A percentile compares a stretch with the other conserved stretches of the same genome.
These are phyloP conservation scores for Tineola bisselliella DNA, from an alignment of 2,888 invertebrate species.

Conservation along the genomic window DNA sequence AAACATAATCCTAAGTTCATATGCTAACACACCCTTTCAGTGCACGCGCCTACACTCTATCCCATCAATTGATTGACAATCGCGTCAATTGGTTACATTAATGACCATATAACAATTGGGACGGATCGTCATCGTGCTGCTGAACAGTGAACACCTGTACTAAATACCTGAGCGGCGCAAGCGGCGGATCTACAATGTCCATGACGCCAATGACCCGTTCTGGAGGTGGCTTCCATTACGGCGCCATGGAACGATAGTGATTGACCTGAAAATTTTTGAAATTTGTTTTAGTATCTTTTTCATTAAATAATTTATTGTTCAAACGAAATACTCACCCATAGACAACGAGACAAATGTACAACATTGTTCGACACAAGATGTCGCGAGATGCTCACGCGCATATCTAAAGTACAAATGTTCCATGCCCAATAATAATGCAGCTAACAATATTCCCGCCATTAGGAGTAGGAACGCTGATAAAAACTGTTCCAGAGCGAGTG, in stretches of 20 bases:
- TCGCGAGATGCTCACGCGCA: conserved; percentile 85
- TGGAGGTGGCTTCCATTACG: conserved; percentile 50
- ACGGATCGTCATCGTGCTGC: too few species aligned
- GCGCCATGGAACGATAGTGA: conserved; percentile 59
- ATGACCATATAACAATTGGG: too few species aligned
- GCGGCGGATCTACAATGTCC: conserved; percentile 74
- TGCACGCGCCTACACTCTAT: too few species aligned
- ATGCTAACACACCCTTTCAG: too few species aligned
- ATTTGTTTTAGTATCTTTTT: too few species aligned
- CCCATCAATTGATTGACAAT: too few species aligned
- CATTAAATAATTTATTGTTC: too few species aligned
- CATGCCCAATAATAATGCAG: conserved; percentile 84
- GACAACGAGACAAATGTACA: conserved; percentile 93
- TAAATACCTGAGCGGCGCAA: conserved; percentile 78
- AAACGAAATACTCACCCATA: conserved; percentile 71
- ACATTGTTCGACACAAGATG: conserved; percentile 90
- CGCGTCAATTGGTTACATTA: too few species aligned
- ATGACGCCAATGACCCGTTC: conserved; percentile 44
- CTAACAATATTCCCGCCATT: conserved; percentile 92
- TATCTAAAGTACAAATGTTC: conserved; percentile 97
- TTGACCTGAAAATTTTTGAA: conserved; percentile 67
- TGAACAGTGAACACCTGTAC: too few species aligned
- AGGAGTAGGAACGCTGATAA: conserved; percentile 95
- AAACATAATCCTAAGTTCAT: too few species aligned
- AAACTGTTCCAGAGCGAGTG: conserved; percentile 93